Evolutionary conservation across 2,113 vertebrate genomes (phyloP).

Genomic region (Myotis brandtii): DNA sequence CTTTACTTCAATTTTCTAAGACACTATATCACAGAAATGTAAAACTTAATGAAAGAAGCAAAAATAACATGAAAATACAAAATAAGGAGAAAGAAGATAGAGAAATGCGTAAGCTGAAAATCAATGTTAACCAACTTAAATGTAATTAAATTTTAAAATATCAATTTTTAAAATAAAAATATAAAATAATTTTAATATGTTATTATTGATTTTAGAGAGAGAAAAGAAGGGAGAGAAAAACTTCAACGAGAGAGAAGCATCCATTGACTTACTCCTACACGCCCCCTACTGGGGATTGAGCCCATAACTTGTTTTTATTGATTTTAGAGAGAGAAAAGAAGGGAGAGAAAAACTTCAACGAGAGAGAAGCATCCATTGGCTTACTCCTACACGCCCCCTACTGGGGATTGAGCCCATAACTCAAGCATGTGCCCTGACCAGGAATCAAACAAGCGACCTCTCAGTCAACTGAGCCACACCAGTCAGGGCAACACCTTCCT

Average conservation of each 20-base stretch:
- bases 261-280: too few relatives aligned
- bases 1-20: constrained; percentile 34
- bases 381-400: background rate
- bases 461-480: too few relatives aligned
- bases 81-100: background rate
- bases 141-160: background rate
- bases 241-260: background rate
- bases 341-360: too few relatives aligned
- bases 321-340: too few relatives aligned
- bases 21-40: background rate
- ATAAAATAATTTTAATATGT: background rate
- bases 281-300: background rate
- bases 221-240: too few relatives aligned
- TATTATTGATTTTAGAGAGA: too few relatives aligned
- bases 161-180: background rate
- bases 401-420: background rate
- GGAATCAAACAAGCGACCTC: too few relatives aligned
- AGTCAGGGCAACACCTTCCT: background rate
- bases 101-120: background rate
- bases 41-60: background rate
- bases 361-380: background rate
- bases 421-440: too few relatives aligned
- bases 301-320: background rate
- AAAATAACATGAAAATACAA: constrained; percentile 2
- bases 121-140: background rate